These are phyloP conservation scores for Spondyliosoma cantharus DNA, from an alignment of 2,797 vertebrate genomes.

Conservation along the genomic window DNA sequence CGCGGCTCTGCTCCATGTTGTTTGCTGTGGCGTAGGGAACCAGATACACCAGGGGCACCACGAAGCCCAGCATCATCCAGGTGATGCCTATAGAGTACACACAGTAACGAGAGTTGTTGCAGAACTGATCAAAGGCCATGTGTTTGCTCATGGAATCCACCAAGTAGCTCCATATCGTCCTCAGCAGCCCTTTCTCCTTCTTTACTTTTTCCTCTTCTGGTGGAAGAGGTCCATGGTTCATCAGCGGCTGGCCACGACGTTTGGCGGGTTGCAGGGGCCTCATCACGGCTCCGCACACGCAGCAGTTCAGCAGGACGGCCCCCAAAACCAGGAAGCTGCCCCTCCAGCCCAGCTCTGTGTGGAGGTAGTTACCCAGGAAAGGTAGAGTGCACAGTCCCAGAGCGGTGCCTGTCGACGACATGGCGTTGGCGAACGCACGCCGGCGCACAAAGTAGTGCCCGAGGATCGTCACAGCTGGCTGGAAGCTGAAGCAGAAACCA, in stretches of 20 bases:
- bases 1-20: slow-evolving; percentile 83
- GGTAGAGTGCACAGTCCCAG: slow-evolving; percentile 91
- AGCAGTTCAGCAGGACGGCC: slow-evolving; percentile 91
- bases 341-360: slow-evolving; percentile 91
- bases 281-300: slow-evolving; percentile 93
- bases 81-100: slow-evolving; percentile 87
- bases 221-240: slow-evolving; percentile 52
- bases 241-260: slow-evolving; percentile 57
- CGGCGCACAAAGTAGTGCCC: slow-evolving; percentile 92
- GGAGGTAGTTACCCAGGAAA: slow-evolving; percentile 88
- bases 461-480: slow-evolving; percentile 90
- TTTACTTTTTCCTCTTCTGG: slow-evolving; percentile 18
- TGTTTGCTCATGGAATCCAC: slow-evolving; percentile 78
- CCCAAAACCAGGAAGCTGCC: slow-evolving; percentile 93
- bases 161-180: slow-evolving; percentile 50
- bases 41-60: slow-evolving; percentile 89
- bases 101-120: slow-evolving; percentile 86
- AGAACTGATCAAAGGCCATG: slow-evolving; percentile 93
- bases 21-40: slow-evolving; percentile 89
- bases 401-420: slow-evolving; percentile 92
- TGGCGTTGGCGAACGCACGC: slow-evolving; percentile 88
- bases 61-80: slow-evolving; percentile 93
- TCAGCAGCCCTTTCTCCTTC: slow-evolving; percentile 33
- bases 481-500: slow-evolving; percentile 95
- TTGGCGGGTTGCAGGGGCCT: slow-evolving; percentile 83